Percentiles rank a stretch among this genome's conserved stretches.
Evolutionary conservation across 2,797 vertebrate genomes (phyloP).

Genomic region (Danio albolineatus): DNA sequence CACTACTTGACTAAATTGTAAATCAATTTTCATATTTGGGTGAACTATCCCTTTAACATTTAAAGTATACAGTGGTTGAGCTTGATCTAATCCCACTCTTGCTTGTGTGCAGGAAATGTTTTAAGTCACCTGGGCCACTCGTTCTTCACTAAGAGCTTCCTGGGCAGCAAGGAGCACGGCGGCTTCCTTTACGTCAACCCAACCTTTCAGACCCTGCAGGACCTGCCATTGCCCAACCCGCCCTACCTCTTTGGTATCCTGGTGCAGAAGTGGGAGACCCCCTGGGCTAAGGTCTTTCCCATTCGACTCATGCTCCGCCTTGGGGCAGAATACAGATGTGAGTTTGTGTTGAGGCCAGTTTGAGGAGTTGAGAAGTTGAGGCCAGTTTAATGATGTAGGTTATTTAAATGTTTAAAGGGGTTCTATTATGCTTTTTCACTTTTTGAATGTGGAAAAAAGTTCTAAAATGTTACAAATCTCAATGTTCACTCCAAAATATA

Average conservation of each 20-base stretch:
- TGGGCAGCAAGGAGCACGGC: conserved; percentile 96
- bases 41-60: not conserved
- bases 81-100: not conserved
- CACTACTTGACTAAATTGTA: too few relatives aligned
- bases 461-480: too few relatives aligned
- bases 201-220: conserved; percentile 95
- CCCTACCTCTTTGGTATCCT: conserved; percentile 97
- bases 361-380: too few relatives aligned
- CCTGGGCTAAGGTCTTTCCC: conserved; percentile 99
- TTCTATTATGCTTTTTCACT: too few relatives aligned
- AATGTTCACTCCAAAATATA: too few relatives aligned
- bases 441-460: too few relatives aligned
- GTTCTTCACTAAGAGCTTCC: conserved; percentile 96
- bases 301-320: conserved; percentile 96
- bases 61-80: not conserved
- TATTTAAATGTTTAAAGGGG: not conserved
- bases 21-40: too few relatives aligned
- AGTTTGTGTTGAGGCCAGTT: conserved; percentile 70
- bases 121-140: conserved; percentile 95
- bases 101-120: conserved; percentile 84
- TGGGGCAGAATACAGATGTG: conserved; percentile 96
- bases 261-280: conserved; percentile 99
- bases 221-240: conserved; percentile 93
- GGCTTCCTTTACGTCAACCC: conserved; percentile 95
- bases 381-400: not conserved